A percentile compares a stretch with the other conserved stretches of the same genome.
Conservation (phyloP, 37 sponge, comb jelly and placozoan species). For the Axinella damicornis region DNA sequence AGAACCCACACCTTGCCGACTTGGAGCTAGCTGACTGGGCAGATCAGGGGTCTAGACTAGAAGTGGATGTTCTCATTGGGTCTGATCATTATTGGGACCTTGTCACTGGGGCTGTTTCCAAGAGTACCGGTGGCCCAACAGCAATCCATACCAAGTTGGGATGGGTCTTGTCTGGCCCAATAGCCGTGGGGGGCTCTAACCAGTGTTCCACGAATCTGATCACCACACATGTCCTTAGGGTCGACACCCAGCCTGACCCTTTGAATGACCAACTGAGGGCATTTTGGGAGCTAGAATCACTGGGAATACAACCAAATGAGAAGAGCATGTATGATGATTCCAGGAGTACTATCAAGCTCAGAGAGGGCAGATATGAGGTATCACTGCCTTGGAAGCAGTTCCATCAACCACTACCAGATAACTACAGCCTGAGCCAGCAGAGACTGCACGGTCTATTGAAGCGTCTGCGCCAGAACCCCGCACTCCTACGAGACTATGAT, state of each 20-base stretch:
- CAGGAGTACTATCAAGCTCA: conserved; percentile 1
- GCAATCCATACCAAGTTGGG: too few species aligned
- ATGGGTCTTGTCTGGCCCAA: conserved; percentile 50
- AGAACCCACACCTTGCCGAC: not conserved
- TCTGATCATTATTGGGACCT: conserved; percentile 49
- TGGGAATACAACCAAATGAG: conserved; percentile 27
- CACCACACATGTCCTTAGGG: not conserved
- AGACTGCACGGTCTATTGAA: conserved; percentile 23
- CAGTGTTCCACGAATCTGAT: not conserved
- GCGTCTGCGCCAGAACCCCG: conserved; percentile 9
- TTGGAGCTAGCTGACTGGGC: conserved; percentile 35
- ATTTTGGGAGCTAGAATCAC: conserved; percentile 52
- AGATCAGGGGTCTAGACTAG: not conserved
- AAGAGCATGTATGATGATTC: conserved; percentile 23
- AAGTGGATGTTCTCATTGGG: too few species aligned
- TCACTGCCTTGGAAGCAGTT: too few species aligned
- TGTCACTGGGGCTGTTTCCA: too few species aligned
- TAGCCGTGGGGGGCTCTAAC: too few species aligned
- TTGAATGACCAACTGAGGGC: conserved; percentile 17
- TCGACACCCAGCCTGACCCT: not conserved
- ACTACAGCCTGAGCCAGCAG: conserved; percentile 37
- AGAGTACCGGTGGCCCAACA: too few species aligned
- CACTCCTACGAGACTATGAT: conserved; percentile 25
- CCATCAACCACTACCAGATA: not conserved
- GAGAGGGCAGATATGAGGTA: conserved; percentile 46